Evolutionary conservation across 2,888 invertebrate species (phyloP).

Genomic region (Rotaria sp.): DNA sequence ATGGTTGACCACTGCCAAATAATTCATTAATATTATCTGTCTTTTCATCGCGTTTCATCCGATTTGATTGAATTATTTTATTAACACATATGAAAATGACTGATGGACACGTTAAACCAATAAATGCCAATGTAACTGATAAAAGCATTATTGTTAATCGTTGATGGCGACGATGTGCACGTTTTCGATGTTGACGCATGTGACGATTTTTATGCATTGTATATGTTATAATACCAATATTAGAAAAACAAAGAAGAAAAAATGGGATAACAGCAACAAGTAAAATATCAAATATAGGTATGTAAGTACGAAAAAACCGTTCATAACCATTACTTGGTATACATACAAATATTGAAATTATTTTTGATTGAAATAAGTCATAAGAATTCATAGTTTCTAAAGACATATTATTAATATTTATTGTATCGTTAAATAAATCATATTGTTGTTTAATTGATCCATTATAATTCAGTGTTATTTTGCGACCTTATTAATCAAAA

Average conservation of each 20-base stretch:
- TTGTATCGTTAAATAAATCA: not conserved
- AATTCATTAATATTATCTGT: not conserved
- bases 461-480: not conserved
- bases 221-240: not conserved
- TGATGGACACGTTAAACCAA: conserved; percentile 27
- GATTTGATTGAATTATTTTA: not conserved
- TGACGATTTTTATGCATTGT: not conserved
- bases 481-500: not conserved
- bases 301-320: not conserved
- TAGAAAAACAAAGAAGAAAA: not conserved
- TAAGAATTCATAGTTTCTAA: not conserved
- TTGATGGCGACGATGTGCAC: conserved; percentile 26
- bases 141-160: conserved; percentile 27
- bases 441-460: not conserved
- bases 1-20: not conserved
- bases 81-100: conserved; percentile 1
- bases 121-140: conserved; percentile 9
- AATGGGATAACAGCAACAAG: conserved; percentile 14
- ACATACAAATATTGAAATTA: not conserved
- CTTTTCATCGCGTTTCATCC: not conserved
- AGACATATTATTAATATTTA: not conserved
- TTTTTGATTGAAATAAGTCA: not conserved
- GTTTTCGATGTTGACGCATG: not conserved
- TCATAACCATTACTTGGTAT: not conserved
- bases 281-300: conserved; percentile 13